Percentiles rank a stretch among this genome's conserved stretches.
Evolutionary conservation across 2,797 vertebrate species (phyloP).

Genomic region (Channa striata): DNA sequence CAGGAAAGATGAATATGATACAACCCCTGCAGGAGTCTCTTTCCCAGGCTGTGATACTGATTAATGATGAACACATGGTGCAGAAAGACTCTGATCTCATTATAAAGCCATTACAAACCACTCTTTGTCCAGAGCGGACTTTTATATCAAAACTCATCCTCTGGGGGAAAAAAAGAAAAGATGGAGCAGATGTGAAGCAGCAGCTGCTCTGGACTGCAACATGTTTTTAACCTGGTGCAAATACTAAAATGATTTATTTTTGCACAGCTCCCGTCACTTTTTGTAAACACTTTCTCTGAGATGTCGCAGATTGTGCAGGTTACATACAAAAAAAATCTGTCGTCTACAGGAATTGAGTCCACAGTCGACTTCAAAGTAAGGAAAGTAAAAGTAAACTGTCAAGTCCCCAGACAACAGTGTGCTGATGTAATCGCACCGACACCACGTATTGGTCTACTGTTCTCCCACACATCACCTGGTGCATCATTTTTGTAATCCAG

Average conservation of each 20-base stretch:
- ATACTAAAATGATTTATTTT: neutral
- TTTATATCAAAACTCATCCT: neutral
- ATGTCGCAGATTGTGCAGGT: neutral
- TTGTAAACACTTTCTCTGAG: conserved; percentile 1
- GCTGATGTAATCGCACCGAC: too few relatives aligned
- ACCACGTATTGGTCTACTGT: too few relatives aligned
- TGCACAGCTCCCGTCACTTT: too few relatives aligned
- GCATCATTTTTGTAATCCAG: neutral
- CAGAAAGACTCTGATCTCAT: conserved; percentile 30
- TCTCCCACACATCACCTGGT: neutral
- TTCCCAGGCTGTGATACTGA: conserved; percentile 6
- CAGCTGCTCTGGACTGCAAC: too few relatives aligned
- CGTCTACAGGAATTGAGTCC: neutral
- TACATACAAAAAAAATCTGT: neutral
- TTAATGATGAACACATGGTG: neutral
- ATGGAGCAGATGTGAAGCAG: too few relatives aligned
- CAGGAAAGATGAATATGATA: neutral
- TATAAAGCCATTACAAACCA: conserved; percentile 43
- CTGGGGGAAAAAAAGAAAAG: too few relatives aligned
- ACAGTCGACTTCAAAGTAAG: neutral
- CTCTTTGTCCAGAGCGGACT: conserved; percentile 3
- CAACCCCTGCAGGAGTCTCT: neutral
- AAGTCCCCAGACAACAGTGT: neutral
- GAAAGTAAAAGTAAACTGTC: neutral
- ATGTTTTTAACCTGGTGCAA: neutral